Evolutionary conservation across 2,888 invertebrate species (phyloP).

Genomic region (Pseudococcus viburni): DNA sequence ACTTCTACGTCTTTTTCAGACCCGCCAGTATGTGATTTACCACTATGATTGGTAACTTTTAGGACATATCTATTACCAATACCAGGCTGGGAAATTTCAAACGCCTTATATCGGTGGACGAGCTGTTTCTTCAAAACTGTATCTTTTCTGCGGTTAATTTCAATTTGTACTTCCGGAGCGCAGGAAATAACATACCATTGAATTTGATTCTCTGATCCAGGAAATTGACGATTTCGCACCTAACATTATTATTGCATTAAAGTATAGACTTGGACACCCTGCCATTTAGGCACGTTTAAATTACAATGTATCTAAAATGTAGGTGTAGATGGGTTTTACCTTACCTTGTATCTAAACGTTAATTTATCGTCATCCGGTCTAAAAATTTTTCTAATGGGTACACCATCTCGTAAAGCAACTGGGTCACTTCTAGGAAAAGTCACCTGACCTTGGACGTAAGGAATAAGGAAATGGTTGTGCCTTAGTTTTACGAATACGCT

Average conservation of each 20-base stretch:
- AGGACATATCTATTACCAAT: conserved; percentile 74
- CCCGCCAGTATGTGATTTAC: conserved; percentile 73
- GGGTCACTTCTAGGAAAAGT: conserved; percentile 71
- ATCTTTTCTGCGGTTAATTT: conserved; percentile 69
- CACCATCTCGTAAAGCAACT: conserved; percentile 73
- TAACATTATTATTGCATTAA: not conserved
- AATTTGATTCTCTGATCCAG: conserved; percentile 68
- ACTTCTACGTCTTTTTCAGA: conserved; percentile 74
- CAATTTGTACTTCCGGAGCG: conserved; percentile 74
- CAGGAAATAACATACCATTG: conserved; percentile 75
- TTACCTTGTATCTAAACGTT: conserved; percentile 77
- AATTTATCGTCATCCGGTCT: conserved; percentile 74
- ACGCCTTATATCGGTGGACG: conserved; percentile 73
- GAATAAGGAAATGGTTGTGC: conserved; percentile 73
- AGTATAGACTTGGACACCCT: not conserved
- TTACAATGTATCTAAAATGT: not conserved
- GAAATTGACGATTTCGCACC: conserved; percentile 52
- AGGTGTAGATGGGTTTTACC: conserved; percentile 70
- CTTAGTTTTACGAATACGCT: conserved; percentile 75
- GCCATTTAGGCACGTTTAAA: not conserved
- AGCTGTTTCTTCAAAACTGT: conserved; percentile 72
- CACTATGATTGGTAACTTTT: conserved; percentile 73
- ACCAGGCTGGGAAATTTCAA: conserved; percentile 71
- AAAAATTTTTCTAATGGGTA: conserved; percentile 73
- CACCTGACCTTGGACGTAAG: conserved; percentile 72